Evolutionary conservation across 2,888 invertebrate genomes (phyloP).

Genomic region (Stenodema calcarata): DNA sequence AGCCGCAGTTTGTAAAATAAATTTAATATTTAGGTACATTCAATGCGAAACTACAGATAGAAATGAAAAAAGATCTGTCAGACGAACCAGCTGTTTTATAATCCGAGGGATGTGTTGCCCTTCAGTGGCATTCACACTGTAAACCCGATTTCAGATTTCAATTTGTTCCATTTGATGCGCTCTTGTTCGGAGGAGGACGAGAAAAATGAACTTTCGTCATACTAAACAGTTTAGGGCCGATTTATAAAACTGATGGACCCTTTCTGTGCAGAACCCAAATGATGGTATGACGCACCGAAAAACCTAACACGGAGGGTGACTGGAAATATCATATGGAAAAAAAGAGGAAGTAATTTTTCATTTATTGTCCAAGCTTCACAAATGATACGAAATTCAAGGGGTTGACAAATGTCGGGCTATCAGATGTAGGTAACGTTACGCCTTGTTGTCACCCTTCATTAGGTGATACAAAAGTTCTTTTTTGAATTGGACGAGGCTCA

Average conservation of each 20-base stretch:
- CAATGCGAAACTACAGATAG: no score
- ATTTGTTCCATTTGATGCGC: conserved; percentile 10
- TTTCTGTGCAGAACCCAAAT: not conserved
- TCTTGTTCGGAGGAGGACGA: not conserved
- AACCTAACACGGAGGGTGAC: not conserved
- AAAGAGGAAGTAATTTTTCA: conserved; percentile 42
- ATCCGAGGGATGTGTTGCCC: not conserved
- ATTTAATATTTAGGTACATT: no score
- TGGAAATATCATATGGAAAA: not conserved
- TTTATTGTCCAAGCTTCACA: conserved; percentile 31
- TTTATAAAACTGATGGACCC: not conserved
- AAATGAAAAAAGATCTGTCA: no score
- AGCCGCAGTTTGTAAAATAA: no score
- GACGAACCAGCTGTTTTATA: no score
- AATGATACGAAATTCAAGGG: conserved; percentile 47
- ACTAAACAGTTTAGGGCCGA: not conserved
- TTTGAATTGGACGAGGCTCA: not conserved
- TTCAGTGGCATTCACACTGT: conserved; percentile 27
- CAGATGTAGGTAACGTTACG: conserved; percentile 45
- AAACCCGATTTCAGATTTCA: not conserved
- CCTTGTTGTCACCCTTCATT: conserved; percentile 49
- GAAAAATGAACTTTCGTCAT: conserved; percentile 38
- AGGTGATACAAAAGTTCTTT: conserved; percentile 15
- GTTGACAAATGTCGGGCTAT: conserved; percentile 49
- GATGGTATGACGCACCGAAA: not conserved